Base-by-base conservation (phyloP, 2,888 invertebrate species). In the Odontocerum albicorne region DNA sequence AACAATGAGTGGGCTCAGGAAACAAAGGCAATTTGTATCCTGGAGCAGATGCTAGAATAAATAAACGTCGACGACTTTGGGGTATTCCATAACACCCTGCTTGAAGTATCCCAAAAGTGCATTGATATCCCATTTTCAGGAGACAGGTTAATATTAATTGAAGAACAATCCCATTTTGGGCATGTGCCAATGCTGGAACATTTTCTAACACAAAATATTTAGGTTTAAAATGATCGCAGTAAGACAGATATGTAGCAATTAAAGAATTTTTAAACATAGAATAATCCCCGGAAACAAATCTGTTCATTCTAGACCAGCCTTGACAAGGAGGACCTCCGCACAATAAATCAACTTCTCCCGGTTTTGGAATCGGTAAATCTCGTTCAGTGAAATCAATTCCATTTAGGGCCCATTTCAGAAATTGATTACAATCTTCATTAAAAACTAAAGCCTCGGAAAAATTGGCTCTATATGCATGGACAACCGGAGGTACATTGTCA, bases 261-360 rank as follows among this genome's bases (percentile, higher is more conserved):
- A 80, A 67, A 1, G 79, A 80, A 64, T 81, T 81, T 72, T 78
- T 78, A 64, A 77, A 76, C 33, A 65, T 68, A 8, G 79, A 77
- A 62, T 77, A 74, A 42, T 77, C 73, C 1, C 76, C 62, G 3
- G 70, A 69, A 63, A 73, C 77, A 65, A 79, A 81, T 36, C 79
- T 63, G 64, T 81, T 81, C 75, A 81, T 75, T 4, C 75, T 75
- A 61, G 75, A 76, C 66, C 79, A 81, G 4, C 81, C 81, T 66
- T 81, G 81, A 62, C 81, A 81, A 0, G 81, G 81, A 2, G 81
- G 81, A 1, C 80, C 80, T 10, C 79, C 80, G 66, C 78, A 75
- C 22, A 81, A 62, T 46, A 81, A 61, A 55, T 81, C 79, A 3
- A 81, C 79, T 49, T 80, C 75, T 1, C 79, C 79, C 60, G 71